Evolutionary conservation across 2,797 vertebrate species (phyloP), one percentile per base, ranked within the genome.

Genomic region (Arrhamphus sclerolepis): DNA sequence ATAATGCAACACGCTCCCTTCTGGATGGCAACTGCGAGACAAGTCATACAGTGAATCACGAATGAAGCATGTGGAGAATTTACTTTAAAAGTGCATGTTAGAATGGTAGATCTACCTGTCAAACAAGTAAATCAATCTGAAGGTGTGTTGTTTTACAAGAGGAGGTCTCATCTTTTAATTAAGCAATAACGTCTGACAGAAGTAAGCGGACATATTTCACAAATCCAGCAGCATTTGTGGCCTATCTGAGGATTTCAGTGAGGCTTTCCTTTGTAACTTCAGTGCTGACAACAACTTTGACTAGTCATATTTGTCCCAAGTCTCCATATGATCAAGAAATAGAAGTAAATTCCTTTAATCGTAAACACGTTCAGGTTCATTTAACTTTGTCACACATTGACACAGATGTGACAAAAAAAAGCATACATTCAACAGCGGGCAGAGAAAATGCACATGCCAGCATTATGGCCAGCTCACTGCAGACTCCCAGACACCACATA

Each of bases 81-180:
- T n/a, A n/a, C n/a, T n/a, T n/a, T 13, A 20, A 29, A 61, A 39
- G 43, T 16, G 18, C 9, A 38, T 18, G 7, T n/a, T 24, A 56
- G 22, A 43, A 20, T 19, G 18, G 13, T 24, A 22, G 18, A 43
- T 41, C 18, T 50, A 56, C 43, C 61, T 52, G 49, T 43, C 43
- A 26, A 70, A 64, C 52, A 29, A 62, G 56, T n/a, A 46, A 5
- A 18, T 29, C 40, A 56, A 44, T 26, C 29, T 38, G 10, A 10
- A n/a, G n/a, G n/a, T n/a, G n/a, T n/a, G n/a, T n/a, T n/a, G n/a
- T n/a, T n/a, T n/a, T n/a, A n/a, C n/a, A n/a, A n/a, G n/a, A n/a
- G n/a, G n/a, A n/a, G n/a, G n/a, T n/a, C n/a, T 57, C n/a, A 29
- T 3, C 5, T 16, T 48, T 11, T 16, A 31, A 56, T 28, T 43